Conservation (phyloP, 2,113 vertebrate genomes). For the Hydrochoerus hydrochaeris region DNA sequence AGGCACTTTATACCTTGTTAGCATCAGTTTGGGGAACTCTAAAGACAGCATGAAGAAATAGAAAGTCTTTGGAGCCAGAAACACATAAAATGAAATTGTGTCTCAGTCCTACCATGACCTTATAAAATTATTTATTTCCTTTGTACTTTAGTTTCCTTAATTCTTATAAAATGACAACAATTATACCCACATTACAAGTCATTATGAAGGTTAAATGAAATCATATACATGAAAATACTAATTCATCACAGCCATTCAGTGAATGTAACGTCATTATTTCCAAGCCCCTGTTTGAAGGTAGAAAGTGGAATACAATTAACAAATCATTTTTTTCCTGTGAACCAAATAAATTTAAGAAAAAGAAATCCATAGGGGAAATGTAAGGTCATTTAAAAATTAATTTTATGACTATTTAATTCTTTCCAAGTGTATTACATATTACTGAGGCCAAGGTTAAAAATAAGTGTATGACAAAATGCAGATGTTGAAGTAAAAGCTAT, state of each 20-base stretch:
- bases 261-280: neutral
- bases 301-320: neutral
- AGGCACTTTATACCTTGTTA: neutral
- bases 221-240: neutral
- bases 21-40: neutral
- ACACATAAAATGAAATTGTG: neutral
- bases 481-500: neutral
- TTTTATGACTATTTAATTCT: neutral
- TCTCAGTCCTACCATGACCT: neutral
- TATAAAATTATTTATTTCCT: neutral
- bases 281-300: neutral
- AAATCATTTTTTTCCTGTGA: neutral
- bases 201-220: neutral
- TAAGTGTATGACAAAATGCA: neutral
- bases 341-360: neutral
- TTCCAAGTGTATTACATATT: neutral
- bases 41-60: neutral
- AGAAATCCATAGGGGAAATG: neutral
- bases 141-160: neutral
- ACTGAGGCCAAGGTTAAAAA: neutral
- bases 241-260: neutral
- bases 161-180: neutral
- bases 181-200: neutral
- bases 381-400: neutral
- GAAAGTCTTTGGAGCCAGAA: neutral